Base-by-base conservation (phyloP, 2,797 vertebrate genomes). In the Pseudotriccus pelzelni region DNA sequence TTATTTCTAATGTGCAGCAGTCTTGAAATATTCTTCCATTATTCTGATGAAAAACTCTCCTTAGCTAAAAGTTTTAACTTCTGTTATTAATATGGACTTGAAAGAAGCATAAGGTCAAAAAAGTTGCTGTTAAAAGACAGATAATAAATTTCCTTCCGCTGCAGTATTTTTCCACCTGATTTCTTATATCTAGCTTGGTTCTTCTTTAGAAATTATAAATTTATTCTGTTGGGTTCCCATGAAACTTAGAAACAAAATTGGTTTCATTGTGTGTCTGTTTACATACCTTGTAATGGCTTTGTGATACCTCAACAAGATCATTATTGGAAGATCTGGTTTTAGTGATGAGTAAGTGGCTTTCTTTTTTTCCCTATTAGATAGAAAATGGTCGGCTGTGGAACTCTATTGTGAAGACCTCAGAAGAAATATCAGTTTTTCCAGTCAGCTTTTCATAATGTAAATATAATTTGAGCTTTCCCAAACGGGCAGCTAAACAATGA, bases 381-480 rank as follows among this genome's bases (percentile, higher is more conserved):
- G 97, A 98, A 97, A 97, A 99, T 99, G 99, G 94, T 98, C 95
- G 85, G 82, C 97, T 84, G 94, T 95, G 90, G 94, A 96, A 90
- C 60, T 85, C 87, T 96, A 24, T 96, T 96, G 96, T 98, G 98
- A 98, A 98, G 93, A 97, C 32, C 77, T 94, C 84, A 96, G 98
- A 96, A 97, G 97, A 86, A 93, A 68, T 94, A 87, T 4, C 37
- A 41, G 0, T 77, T 94, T 96, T 81, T 77, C 79, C 89, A 94
- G 62, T 90, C 85, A 87, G 83, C 89, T 95, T 97, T 98, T 97
- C 98, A 99, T 97, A 97, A 99, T 99, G 99, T 99, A 98, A 99
- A 98, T 98, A 73, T 58, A 90, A 94, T 89, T 91, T 93, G 87
- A 88, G 50, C 37, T 95, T 96, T 97, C 88, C 94, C 94, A 93